These are phyloP conservation scores for Rhinogobius similis DNA, from an alignment of 2,113 vertebrate species.

Conservation along the genomic window DNA sequence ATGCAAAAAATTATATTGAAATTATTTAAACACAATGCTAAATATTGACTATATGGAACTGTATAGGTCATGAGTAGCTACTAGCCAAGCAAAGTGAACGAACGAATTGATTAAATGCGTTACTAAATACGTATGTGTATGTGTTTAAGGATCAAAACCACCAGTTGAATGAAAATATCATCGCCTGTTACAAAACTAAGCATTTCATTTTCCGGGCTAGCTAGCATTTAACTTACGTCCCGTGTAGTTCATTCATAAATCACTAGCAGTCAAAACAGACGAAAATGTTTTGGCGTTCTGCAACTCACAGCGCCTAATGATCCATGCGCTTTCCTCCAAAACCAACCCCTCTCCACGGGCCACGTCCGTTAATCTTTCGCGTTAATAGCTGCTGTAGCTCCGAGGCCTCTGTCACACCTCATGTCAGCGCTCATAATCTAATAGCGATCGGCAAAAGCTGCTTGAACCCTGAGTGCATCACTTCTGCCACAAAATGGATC, in stretches of 20 bases:
- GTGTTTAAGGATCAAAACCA: no score
- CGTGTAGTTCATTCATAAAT: background rate
- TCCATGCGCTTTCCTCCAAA: background rate
- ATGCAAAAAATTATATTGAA: no score
- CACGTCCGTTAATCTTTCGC: slow-evolving; percentile 34
- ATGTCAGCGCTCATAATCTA: slow-evolving; percentile 58
- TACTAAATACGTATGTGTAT: no score
- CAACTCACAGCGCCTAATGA: background rate
- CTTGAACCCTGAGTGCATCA: slow-evolving; percentile 40
- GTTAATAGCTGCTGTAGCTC: slow-evolving; percentile 39
- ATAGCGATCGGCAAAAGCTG: slow-evolving; percentile 51
- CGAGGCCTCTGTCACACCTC: slow-evolving; percentile 35
- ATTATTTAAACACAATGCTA: no score
- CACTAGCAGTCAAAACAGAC: slow-evolving; percentile 11
- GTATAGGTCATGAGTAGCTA: no score
- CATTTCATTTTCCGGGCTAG: background rate
- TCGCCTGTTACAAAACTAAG: no score
- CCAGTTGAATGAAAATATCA: no score
- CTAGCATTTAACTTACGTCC: background rate
- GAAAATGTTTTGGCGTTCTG: background rate
- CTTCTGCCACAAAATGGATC: slow-evolving; percentile 49
- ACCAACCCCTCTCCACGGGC: slow-evolving; percentile 6
- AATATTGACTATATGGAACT: no score
- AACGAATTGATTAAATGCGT: no score
- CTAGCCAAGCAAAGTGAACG: no score